Evolutionary conservation across 2,888 invertebrate species (phyloP), one percentile per base, ranked within the genome.

Genomic region (Caradrina clavipalpis): DNA sequence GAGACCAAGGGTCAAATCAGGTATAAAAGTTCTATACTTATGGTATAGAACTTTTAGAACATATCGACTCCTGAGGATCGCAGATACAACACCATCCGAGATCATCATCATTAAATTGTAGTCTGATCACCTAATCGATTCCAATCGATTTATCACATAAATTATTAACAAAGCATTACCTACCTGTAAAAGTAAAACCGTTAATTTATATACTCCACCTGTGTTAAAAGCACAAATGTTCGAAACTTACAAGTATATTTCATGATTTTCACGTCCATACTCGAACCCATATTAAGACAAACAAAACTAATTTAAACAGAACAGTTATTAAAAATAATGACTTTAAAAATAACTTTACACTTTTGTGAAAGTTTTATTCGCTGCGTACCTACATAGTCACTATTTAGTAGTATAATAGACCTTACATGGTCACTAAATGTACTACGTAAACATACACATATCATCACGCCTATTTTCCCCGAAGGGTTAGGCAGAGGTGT

Each of bases 91-190:
- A 65, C 31, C 35, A 35, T 35, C 35, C 35, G 8, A 35, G 35
- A 35, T 8, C 35, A 35, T 8, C 8, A 35, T 8, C 8, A 56
- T 51, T 17, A 62, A 55, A 64, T 54, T 31, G 10, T 62, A 22
- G 6, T 51, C 64, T 69, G 61, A 64, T 73, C 51, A 61, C 49
- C 39, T 45, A 58, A 47, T 53, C 19, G 19, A 73, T 76, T 59
- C 47, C 19, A 72, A 62, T 59, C 39, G 51, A 42, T 56, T 35
- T 70, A 72, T 69, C 60, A 57, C 49, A 56, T 70, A 26, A 69
- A 73, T 79, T 68, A 59, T 77, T 80, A 63, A 69, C 49, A 64
- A 55, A 17, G 11, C 60, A 73, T 76, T 71, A 72, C 49, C 53
- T 71, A 72, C 49, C 53, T 50, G 35, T 60, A 31, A 19, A 49